Conservation (phyloP, 2,888 invertebrate genomes). For the Abrostola tripartita region DNA sequence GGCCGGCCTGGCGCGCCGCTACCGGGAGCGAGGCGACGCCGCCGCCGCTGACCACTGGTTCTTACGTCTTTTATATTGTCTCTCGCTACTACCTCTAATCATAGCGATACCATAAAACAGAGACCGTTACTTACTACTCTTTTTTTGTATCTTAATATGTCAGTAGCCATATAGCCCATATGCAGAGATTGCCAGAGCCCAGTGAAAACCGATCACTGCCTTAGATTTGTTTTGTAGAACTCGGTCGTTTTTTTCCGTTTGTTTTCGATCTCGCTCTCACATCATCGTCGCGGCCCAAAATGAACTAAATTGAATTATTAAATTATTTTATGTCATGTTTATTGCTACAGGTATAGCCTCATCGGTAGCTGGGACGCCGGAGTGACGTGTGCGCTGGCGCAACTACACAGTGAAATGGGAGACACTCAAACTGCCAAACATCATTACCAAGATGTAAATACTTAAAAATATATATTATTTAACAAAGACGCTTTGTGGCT, state of each 20-base stretch:
- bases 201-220: too few species aligned
- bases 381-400: slow-evolving; percentile 95
- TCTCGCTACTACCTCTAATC: neutral
- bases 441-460: slow-evolving; percentile 82
- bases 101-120: neutral
- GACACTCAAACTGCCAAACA: slow-evolving; percentile 91
- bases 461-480: neutral
- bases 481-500: too few species aligned
- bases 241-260: neutral
- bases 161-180: too few species aligned
- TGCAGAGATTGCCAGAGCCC: too few species aligned
- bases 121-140: too few species aligned
- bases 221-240: too few species aligned
- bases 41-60: slow-evolving; percentile 81
- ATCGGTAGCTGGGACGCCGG: slow-evolving; percentile 94
- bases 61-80: too few species aligned
- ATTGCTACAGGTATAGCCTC: slow-evolving; percentile 76
- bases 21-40: slow-evolving; percentile 51
- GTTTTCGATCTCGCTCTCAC: too few species aligned
- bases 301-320: neutral
- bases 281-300: neutral
- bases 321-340: neutral
- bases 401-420: slow-evolving; percentile 95
- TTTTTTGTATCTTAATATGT: too few species aligned
- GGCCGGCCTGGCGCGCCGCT: slow-evolving; percentile 76